Conservation (phyloP, 2,113 vertebrate genomes). For the Cacatua alba region DNA sequence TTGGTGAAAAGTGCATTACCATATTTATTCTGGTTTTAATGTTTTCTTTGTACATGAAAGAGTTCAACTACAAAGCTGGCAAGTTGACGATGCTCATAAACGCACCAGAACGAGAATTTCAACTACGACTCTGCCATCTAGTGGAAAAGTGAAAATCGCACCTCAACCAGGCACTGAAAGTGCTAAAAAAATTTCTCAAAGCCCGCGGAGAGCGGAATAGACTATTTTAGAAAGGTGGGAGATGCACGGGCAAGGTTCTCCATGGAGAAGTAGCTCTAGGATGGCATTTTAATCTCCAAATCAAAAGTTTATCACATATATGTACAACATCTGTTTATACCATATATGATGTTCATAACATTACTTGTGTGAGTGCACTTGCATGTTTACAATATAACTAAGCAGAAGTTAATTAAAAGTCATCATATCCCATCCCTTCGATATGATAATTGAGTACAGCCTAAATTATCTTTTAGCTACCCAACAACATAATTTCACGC, state of each 20-base stretch:
- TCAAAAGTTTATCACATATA: background rate
- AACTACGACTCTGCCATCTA: slow-evolving; percentile 49
- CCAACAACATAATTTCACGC: background rate
- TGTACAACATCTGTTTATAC: background rate
- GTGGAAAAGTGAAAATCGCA: background rate
- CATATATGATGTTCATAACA: background rate
- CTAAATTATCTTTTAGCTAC: background rate
- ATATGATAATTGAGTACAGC: background rate
- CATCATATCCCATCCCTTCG: rapidly evolving
- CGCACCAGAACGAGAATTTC: background rate
- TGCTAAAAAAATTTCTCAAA: background rate
- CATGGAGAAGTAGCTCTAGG: background rate
- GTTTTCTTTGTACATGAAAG: background rate
- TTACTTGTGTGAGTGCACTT: background rate
- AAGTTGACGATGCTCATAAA: background rate
- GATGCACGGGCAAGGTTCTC: background rate
- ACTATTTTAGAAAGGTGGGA: background rate
- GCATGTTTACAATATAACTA: background rate
- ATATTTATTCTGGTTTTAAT: background rate
- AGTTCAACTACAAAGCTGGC: background rate
- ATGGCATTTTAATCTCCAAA: background rate
- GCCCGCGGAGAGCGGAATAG: background rate
- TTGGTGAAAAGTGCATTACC: background rate
- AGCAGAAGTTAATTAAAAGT: background rate
- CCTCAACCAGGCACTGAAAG: background rate